A percentile compares a stretch with the other conserved stretches of the same genome.
Conservation (phyloP, 2,888 invertebrate genomes). For the Drosophila yooni region DNA sequence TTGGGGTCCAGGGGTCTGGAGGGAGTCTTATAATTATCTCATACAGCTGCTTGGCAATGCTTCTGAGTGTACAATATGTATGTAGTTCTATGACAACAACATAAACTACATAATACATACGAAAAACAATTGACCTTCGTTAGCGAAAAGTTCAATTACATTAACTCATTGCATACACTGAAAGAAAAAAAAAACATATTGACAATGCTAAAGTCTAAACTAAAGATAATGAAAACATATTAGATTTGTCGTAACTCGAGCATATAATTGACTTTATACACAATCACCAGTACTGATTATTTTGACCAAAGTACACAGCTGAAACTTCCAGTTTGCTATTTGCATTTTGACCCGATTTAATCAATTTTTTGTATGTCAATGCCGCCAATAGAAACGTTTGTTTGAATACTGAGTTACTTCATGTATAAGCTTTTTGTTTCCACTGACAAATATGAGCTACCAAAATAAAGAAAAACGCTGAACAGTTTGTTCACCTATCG, state of each 20-base stretch:
- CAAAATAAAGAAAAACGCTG: not conserved
- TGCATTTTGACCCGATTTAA: not conserved
- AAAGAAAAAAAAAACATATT: not conserved
- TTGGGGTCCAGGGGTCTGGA: not conserved
- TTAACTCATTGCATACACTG: slow-evolving; percentile 55
- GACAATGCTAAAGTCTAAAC: not conserved
- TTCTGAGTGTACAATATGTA: not conserved
- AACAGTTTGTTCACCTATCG: slow-evolving; percentile 60
- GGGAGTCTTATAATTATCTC: slow-evolving; percentile 57
- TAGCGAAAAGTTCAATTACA: slow-evolving; percentile 69
- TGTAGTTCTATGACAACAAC: slow-evolving; percentile 36
- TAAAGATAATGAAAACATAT: not conserved
- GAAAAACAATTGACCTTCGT: slow-evolving; percentile 70
- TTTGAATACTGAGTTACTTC: not conserved
- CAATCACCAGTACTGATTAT: not conserved
- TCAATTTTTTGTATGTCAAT: not conserved
- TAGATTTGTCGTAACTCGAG: not conserved
- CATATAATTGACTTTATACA: no score
- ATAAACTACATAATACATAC: slow-evolving; percentile 45
- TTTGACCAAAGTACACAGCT: not conserved
- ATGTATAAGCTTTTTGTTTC: not conserved
- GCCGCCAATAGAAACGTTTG: not conserved
- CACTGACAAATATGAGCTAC: slow-evolving; percentile 23
- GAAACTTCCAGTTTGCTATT: not conserved
- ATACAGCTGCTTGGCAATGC: slow-evolving; percentile 33